Evolutionary conservation across 2,113 vertebrate genomes (phyloP), one percentile per base, ranked within the genome.

Genomic region (Cyphomyrus plagiostoma): DNA sequence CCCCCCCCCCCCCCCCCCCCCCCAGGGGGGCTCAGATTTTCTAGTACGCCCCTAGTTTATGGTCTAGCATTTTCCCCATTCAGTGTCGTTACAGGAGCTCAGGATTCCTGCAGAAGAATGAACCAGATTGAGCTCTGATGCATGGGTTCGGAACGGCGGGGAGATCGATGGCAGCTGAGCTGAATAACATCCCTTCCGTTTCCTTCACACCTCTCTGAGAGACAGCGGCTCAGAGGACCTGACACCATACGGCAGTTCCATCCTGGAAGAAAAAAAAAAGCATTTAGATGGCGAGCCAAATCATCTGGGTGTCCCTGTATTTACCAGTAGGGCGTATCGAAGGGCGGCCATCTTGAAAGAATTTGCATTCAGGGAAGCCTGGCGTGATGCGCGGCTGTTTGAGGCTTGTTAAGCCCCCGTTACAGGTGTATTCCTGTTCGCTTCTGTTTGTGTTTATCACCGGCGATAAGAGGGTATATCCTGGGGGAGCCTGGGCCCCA

Each of bases 371-470:
- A 80, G 42, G 35, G 74, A 80, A 35, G 74, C 17, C 30, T 80
- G 74, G 35, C 30, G 35, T 77, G 15, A 17, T 2, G 74, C 74
- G 39, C 5, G 35, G 74, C 35, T 19, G 35, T 77, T 77, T 77
- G 35, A 7, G 74, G 74, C 35, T 77, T 77, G 74, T 80, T 42
- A 80, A 80, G 35, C 35, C 74, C 35, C 11, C 30, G 13, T 19
- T 42, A 39, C 74, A 80, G 74, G 62, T 70, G 62, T 70, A 30
- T 42, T n/a, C 74, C 74, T 80, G 30, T 6, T 19, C 13, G 35
- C 62, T 70, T 70, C 62, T 80, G 74, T 80, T 80, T 80, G 35
- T 80, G 74, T 80, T 80, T 80, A 80, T 80, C 74, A 80, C 35
- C 30, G 42, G 74, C 15, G 74, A 80, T 80, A 80, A 80, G 13